phyloP scores from a whole-genome alignment of 1,140 invertebrate species.

The Bombus ignitus region DNA sequence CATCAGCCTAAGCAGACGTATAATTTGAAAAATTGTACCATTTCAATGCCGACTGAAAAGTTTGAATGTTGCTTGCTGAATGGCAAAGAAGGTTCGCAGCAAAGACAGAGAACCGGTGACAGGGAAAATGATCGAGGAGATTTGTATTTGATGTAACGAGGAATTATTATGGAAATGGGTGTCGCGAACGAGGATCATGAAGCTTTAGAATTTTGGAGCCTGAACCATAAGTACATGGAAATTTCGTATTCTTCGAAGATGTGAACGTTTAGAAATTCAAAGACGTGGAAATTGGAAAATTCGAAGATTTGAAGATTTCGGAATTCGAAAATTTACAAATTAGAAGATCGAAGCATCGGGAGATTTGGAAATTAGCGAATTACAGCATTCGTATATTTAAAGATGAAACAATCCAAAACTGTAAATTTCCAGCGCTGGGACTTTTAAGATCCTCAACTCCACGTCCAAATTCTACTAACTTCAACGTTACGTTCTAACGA shows the following conservation, averaged over 20 bases:
- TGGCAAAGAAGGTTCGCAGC: too few species aligned
- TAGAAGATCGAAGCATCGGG: too few species aligned
- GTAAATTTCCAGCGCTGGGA: too few species aligned
- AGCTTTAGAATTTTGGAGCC: neutral
- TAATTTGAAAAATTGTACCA: slow-evolving; percentile 47
- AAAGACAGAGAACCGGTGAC: neutral
- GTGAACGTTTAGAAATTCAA: neutral
- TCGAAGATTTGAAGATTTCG: neutral
- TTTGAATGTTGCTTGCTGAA: slow-evolving; percentile 5
- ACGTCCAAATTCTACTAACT: too few species aligned
- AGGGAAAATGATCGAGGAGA: neutral
- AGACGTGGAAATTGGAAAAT: neutral
- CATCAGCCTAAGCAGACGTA: slow-evolving; percentile 1
- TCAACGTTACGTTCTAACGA: too few species aligned
- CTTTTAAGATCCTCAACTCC: too few species aligned
- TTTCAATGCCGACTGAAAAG: neutral
- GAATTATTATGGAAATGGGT: neutral
- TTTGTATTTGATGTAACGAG: neutral
- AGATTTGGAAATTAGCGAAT: neutral
- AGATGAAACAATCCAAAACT: neutral
- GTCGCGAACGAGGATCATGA: neutral
- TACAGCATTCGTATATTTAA: neutral
- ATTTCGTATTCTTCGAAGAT: neutral
- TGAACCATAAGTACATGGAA: too few species aligned
- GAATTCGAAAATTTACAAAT: too few species aligned